phyloP scores from a whole-genome alignment of 2,888 invertebrate genomes.

The Nomada fucata region DNA sequence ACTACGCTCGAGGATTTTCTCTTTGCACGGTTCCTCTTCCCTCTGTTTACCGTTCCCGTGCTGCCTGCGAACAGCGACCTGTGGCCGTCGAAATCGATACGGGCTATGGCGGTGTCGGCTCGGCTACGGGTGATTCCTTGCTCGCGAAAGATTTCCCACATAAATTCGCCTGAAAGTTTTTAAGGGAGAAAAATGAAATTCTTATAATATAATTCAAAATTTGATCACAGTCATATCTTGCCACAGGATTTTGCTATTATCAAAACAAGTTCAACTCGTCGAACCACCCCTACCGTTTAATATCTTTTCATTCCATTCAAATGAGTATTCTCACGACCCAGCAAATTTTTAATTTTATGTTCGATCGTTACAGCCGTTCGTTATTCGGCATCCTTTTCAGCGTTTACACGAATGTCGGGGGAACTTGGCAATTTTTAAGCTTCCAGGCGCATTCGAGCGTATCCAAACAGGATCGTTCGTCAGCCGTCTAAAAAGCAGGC shows the following conservation, averaged over 20 bases:
- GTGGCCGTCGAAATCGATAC: conserved; percentile 35
- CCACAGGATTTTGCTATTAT: no score
- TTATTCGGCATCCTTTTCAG: background rate
- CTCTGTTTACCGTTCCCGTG: conserved; percentile 65
- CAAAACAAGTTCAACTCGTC: no score
- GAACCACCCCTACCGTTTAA: no score
- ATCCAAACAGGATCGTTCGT: background rate
- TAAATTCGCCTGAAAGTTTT: background rate
- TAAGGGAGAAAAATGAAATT: no score
- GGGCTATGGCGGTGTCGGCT: background rate
- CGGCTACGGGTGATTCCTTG: background rate
- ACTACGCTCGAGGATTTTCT: conserved; percentile 43
- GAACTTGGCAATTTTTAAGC: background rate
- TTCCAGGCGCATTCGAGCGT: background rate
- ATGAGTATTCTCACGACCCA: background rate
- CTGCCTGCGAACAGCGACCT: background rate
- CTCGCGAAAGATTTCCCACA: background rate
- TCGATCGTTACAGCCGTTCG: background rate
- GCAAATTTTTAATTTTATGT: background rate
- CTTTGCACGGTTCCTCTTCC: conserved; percentile 50
- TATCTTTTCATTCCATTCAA: no score
- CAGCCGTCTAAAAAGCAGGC: background rate
- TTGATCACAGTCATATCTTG: no score
- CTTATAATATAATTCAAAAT: no score
- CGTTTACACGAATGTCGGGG: background rate